phyloP scores from a whole-genome alignment of 1,140 invertebrate species.

The Aphaenogaster floridana region DNA sequence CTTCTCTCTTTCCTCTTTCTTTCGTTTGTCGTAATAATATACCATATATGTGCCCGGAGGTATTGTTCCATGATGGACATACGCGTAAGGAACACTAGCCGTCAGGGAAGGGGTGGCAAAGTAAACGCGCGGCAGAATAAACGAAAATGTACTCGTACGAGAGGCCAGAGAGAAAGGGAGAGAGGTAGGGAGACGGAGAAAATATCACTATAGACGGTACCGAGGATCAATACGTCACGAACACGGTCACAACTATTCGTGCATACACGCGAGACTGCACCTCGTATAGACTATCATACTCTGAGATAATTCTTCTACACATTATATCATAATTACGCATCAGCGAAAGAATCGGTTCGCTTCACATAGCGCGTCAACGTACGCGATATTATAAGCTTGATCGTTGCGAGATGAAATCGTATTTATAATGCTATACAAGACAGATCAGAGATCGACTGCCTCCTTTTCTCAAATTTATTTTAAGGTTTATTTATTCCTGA shows the following conservation, averaged over 20 bases:
- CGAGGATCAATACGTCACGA: conserved; percentile 76
- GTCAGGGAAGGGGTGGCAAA: conserved; percentile 1
- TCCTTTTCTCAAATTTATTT: conserved; percentile 4
- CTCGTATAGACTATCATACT: conserved; percentile 1
- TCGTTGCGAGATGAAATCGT: not conserved
- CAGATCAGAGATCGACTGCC: not conserved
- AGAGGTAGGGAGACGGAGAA: conserved; percentile 56
- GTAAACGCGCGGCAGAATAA: conserved; percentile 58
- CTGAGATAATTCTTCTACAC: conserved; percentile 11
- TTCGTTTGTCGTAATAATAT: not conserved
- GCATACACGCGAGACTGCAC: conserved; percentile 32
- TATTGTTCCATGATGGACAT: conserved; percentile 23
- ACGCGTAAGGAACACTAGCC: conserved; percentile 4
- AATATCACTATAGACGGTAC: conserved; percentile 73
- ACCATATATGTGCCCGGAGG: not conserved
- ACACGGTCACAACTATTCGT: conserved; percentile 61
- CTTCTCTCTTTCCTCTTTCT: not conserved
- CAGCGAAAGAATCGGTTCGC: not conserved
- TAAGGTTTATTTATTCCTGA: not conserved
- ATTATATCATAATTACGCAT: conserved; percentile 1
- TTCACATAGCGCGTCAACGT: not conserved
- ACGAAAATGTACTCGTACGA: conserved; percentile 61
- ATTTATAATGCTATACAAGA: not conserved
- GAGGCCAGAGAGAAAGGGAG: conserved; percentile 2
- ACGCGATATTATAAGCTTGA: not conserved